Conservation (phyloP, 2,113 vertebrate species). For the Sialia sialis region DNA sequence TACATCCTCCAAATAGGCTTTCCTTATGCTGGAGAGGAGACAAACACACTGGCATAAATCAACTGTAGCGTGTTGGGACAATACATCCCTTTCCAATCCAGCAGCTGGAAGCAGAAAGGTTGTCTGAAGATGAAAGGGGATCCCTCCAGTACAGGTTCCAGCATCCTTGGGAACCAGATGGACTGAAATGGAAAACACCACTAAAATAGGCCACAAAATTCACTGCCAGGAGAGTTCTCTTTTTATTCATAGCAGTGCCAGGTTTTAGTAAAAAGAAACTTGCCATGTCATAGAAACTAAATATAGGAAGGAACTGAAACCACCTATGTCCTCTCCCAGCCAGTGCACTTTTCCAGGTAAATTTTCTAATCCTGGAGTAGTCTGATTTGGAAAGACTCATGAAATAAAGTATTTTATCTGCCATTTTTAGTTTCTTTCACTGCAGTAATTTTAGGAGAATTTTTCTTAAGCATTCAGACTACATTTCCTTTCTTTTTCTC, state of each 20-base stretch:
- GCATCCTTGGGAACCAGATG: conserved; percentile 7
- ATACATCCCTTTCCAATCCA: not conserved
- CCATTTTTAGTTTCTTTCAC: not conserved
- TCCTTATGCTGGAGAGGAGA: not conserved
- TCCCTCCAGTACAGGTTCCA: conserved; percentile 9
- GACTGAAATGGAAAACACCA: not conserved
- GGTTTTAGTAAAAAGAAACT: not conserved
- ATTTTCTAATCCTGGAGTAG: not conserved
- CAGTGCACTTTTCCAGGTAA: not conserved
- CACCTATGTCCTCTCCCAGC: not conserved
- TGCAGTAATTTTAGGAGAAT: accelerated
- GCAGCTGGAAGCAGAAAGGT: conserved; percentile 12
- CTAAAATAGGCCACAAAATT: not conserved
- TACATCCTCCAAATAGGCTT: not conserved
- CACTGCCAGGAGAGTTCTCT: not conserved
- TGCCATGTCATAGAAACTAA: not conserved
- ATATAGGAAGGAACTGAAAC: not conserved
- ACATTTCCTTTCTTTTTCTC: not conserved
- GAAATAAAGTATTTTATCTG: not conserved
- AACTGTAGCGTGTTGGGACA: not conserved
- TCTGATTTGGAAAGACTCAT: not conserved
- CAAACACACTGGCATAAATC: not conserved
- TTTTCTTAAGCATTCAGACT: not conserved
- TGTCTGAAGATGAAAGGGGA: conserved; percentile 20
- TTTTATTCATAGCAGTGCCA: not conserved